Evolutionary conservation across 2,797 vertebrate species (phyloP), one percentile per base, ranked within the genome.

Genomic region (Neosilurus mollespiculum): DNA sequence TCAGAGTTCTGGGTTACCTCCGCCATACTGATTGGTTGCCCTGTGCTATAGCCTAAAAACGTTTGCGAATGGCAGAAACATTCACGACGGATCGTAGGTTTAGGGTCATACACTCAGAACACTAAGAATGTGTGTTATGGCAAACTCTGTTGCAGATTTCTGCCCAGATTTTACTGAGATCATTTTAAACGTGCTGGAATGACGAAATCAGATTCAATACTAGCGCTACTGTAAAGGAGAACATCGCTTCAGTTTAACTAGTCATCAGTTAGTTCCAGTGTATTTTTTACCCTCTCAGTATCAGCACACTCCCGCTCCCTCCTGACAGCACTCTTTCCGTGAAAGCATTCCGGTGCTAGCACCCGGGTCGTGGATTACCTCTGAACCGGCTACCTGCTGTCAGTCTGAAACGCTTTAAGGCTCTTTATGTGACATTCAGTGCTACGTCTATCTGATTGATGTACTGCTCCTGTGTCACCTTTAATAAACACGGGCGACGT

Each of bases 341-440:
- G 18, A 76, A 59, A 76, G 72, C 72, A 34, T 26, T 30, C 53
- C 20, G 7, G 53, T 53, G 15, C 53, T 26, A 75, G 53, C 26
- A 76, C 72, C 16, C 18, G 30, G 73, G 18, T 76, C 56, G 0
- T 10, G 4, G 54, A n/a, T 59, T 59, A 76, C 3, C 59, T 24
- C 76, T 51, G 59, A 64, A 64, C 43, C 24, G 37, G 12, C 24
- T 16, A n/a, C 76, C 58, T 64, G 76, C 76, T 24, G 76, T 49
- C 59, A 51, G 76, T 37, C 30, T 14, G 73, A 59, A 43, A 37
- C 5, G 18, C 54, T 76, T 76, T 37, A 34, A 59, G 73, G 10
- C 20, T 12, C 11, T n/a, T 6, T 11, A 37, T 49, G 34, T 78
- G 75, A 43, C 58, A 49, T 43, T n/a, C 73, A 22, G 73, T 22